Evolutionary conservation across 2,888 invertebrate species (phyloP).

Genomic region (Amphipoea oculea): DNA sequence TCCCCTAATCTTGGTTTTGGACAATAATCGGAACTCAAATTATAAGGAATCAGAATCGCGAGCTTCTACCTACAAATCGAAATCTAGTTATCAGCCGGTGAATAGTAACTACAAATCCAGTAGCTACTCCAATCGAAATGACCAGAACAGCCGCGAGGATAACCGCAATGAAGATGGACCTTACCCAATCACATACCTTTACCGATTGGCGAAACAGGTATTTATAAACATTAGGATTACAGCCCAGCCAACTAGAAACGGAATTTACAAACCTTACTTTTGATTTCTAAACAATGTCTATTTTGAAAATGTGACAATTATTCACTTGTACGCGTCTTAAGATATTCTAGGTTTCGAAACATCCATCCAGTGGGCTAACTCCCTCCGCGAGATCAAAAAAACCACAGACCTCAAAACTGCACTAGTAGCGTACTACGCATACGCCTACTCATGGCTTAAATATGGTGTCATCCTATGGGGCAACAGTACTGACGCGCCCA

Average conservation of each 20-base stretch:
- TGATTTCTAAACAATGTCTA: neutral
- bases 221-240: neutral
- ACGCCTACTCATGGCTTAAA: too few species aligned
- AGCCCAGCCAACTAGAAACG: neutral
- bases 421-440: too few species aligned
- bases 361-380: too few species aligned
- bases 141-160: constrained; percentile 22
- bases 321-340: too few species aligned
- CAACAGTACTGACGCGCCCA: too few species aligned
- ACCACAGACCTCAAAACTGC: too few species aligned
- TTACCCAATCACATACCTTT: constrained; percentile 48
- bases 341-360: neutral
- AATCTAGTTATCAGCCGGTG: neutral
- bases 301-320: neutral
- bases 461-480: too few species aligned
- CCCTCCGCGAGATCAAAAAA: too few species aligned
- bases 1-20: constrained; percentile 56
- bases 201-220: constrained; percentile 57
- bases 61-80: constrained; percentile 12
- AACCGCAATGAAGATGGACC: constrained; percentile 28
- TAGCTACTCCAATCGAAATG: constrained; percentile 26
- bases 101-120: constrained; percentile 38
- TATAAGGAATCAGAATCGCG: constrained; percentile 18
- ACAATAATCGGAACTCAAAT: constrained; percentile 42
- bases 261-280: neutral